Evolutionary conservation across 2,797 vertebrate genomes (phyloP).

Genomic region (Oceanodroma leucorhoa): DNA sequence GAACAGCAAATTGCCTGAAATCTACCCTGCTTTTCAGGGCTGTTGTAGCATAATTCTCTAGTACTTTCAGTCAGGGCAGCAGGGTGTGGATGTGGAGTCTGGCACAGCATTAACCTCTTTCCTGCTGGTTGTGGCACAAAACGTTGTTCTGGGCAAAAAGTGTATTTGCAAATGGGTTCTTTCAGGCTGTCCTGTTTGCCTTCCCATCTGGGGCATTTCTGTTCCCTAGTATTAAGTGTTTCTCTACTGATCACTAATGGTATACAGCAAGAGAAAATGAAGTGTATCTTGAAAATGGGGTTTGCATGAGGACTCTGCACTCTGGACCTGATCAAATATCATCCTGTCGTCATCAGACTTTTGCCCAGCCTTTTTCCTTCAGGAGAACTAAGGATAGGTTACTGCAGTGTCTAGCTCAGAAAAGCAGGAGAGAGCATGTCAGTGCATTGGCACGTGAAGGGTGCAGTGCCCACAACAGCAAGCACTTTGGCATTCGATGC

Average conservation of each 20-base stretch:
- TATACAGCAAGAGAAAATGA: background rate
- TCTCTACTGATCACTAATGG: background rate
- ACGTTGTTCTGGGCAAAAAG: background rate
- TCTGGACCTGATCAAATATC: background rate
- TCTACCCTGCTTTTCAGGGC: background rate
- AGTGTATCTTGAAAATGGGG: background rate
- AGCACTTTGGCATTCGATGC: background rate
- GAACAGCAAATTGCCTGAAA: background rate
- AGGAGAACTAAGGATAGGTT: background rate
- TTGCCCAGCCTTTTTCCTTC: background rate
- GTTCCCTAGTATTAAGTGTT: background rate
- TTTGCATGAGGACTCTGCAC: background rate
- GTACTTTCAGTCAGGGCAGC: background rate
- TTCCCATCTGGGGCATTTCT: background rate
- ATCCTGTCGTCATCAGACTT: background rate
- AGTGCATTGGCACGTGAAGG: background rate
- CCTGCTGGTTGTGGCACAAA: background rate
- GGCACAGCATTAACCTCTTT: background rate
- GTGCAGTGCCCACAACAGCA: background rate
- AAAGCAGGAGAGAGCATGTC: background rate
- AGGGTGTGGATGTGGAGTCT: background rate
- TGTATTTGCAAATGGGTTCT: background rate
- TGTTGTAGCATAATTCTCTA: background rate
- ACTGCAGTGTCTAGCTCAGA: background rate
- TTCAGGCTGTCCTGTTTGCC: background rate